Evolutionary conservation across 2,113 vertebrate genomes (phyloP), one percentile per base, ranked within the genome.

Genomic region (Trogon surrucura): DNA sequence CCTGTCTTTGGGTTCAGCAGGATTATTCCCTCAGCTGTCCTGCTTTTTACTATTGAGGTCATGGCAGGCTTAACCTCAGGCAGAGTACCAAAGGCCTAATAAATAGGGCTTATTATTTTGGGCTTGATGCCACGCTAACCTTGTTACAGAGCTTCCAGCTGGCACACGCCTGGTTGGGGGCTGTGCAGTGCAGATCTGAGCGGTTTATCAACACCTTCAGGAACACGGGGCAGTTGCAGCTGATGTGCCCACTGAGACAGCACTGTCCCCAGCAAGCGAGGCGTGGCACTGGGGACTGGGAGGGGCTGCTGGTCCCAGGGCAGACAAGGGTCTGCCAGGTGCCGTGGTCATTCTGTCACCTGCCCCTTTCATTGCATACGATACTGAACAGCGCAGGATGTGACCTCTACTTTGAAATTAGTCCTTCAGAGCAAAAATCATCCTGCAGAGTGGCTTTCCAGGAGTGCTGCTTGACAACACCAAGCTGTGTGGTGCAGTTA

Each of bases 181-280:
- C 60, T 48, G 36, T 16, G 54, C 69, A 30, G 30, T 0, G 51
- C 51, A 58, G 77, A 1, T 30, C 60, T 26, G 47, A 66, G 84
- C 72, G 58, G n/a, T 16, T 19, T 3, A 36, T 13, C 58, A 26
- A 3, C 57, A 60, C 1, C 32, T 7, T 11, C 38, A 67, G 71
- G 21, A 58, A 50, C 1, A 45, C 0, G 0, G 20, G 26, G 38
- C 12, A 3, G 5, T 38, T 13, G 44, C 60, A 50, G 65, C 19
- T 7, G 0, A 5, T 4, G 26, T 27, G 36, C 16, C n/a, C 27
- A 32, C 26, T 3, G 3, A 16, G 26, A 1, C 58, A 45, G 38
- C 48, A 26, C 13, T 7, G 4, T 6, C 16, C 50, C 73, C 69
- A 65, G 82, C 44, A 44, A 32, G 67, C 0, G 6, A 78, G 21